Percentiles rank a stretch among this genome's conserved stretches.
phyloP scores from a whole-genome alignment of 2,797 vertebrate genomes.

The Oreonectes daqikongensis region DNA sequence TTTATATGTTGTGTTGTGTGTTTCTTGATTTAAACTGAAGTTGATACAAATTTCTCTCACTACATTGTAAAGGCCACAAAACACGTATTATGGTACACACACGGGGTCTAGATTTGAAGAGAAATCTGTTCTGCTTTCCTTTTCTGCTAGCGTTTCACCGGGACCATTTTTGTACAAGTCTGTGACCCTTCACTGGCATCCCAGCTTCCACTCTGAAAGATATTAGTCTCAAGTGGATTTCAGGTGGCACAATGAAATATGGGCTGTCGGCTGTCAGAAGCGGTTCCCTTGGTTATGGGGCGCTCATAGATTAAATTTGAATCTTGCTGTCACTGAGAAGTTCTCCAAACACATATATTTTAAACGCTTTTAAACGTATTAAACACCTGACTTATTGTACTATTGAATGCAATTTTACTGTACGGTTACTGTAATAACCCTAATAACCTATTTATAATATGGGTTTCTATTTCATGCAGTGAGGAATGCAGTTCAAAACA shows the following conservation, averaged over 20 bases:
- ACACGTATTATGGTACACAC: not conserved
- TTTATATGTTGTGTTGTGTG: not conserved
- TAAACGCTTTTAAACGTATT: no score
- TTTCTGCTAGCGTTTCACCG: not conserved
- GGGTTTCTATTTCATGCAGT: not conserved
- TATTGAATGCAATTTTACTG: slow-evolving; percentile 23
- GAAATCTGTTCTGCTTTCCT: not conserved
- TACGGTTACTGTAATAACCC: slow-evolving; percentile 1
- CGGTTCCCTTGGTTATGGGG: not conserved
- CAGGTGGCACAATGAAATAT: slow-evolving; percentile 11
- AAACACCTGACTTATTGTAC: not conserved
- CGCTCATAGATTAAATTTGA: not conserved
- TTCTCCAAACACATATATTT: not conserved
- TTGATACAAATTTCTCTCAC: not conserved
- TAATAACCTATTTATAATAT: slow-evolving; percentile 20
- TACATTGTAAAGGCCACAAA: not conserved
- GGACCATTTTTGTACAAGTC: not conserved
- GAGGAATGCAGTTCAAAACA: not conserved
- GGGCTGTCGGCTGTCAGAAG: not conserved
- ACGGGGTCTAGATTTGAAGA: not conserved
- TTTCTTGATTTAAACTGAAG: not conserved
- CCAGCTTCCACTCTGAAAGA: not conserved
- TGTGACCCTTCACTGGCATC: not conserved
- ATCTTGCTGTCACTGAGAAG: not conserved
- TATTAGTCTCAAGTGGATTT: slow-evolving; percentile 7